Base-by-base conservation (phyloP, 2,797 vertebrate species). In the Champsocephalus esox region DNA sequence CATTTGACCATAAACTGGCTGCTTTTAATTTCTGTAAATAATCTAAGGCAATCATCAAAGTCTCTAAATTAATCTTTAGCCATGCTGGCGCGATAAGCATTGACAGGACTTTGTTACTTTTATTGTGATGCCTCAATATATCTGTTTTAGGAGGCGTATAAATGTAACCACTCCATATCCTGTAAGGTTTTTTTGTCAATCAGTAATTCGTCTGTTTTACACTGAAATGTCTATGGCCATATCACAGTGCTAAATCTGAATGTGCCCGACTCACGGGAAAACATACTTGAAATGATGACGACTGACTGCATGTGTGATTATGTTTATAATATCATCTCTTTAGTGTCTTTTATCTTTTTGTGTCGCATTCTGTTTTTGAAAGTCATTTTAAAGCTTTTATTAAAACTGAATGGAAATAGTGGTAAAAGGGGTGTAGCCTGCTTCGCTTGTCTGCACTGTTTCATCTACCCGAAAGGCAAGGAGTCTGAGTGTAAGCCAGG, bases 271-370 rank as follows among this genome's bases (percentile, higher is more conserved):
- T 61, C 38, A 57, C 32, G 45, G 52, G 32, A 74, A 24, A 38
- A 58, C 4, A 13, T 56, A 66, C 41, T 58, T 72, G 54, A 77
- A 60, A 14, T 7, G 12, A 56, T 24, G 34, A 44, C 0, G 21
- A 75, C 32, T n/a, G 46, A 70, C 44, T 85, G 83, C 84, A 84
- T 70, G 49, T 78, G 58, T 65, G 50, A 56, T 66, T 28, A 17
- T 75, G 45, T 84, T 72, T 80, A 44, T 68, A 60, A 21, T 43
- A 45, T 64, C 57, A 48, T 76, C 45, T 66, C 55, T 51, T 7
- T 3, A 21, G 12, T 70, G 73, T 86, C 43, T 77, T 88, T 7
- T 87, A 73, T 86, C 43, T 77, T 88, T 7, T 87, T 81, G 43
- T 79, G 46, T 69, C 12, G 4, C 6, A 14, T 75, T 78, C 9